Evolutionary conservation across 1,140 invertebrate species (phyloP).

Genomic region (Chymomyza costata): DNA sequence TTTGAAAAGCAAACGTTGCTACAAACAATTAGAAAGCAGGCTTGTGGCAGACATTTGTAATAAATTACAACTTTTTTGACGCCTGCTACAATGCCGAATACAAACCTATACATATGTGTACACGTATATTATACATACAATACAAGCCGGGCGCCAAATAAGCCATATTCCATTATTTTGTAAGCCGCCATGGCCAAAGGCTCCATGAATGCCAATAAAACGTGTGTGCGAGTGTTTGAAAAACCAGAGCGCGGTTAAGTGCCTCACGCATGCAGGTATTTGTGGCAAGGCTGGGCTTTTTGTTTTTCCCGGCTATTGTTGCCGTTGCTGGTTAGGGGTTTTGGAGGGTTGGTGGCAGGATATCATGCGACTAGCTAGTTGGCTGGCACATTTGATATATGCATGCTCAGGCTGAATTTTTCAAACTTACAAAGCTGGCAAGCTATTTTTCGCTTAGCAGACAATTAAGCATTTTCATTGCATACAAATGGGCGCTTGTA

Average conservation of each 20-base stretch:
- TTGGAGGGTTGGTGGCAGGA: slow-evolving; percentile 13
- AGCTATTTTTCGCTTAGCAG: slow-evolving; percentile 63
- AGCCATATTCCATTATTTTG: slow-evolving; percentile 36
- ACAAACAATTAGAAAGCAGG: slow-evolving; percentile 43
- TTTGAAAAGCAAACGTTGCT: slow-evolving; percentile 24
- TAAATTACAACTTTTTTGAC: slow-evolving; percentile 69
- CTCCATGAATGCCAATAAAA: neutral
- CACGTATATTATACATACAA: neutral
- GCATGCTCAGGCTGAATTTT: no score
- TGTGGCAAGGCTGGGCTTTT: no score
- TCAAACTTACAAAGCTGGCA: slow-evolving; percentile 36
- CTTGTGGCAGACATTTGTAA: slow-evolving; percentile 23
- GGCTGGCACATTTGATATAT: slow-evolving; percentile 18
- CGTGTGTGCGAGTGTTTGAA: slow-evolving; percentile 9
- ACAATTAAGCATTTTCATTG: slow-evolving; percentile 71
- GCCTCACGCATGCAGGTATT: slow-evolving; percentile 18
- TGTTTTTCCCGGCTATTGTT: no score
- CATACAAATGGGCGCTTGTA: slow-evolving; percentile 50
- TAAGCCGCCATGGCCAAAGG: slow-evolving; percentile 33
- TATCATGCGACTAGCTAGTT: no score
- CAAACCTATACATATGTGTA: neutral
- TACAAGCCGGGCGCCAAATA: neutral
- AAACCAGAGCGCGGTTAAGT: slow-evolving; percentile 28
- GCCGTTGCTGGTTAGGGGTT: slow-evolving; percentile 5
- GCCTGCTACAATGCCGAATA: slow-evolving; percentile 33